Base-by-base conservation (phyloP, 2,888 invertebrate species). In the Seira ritae region DNA sequence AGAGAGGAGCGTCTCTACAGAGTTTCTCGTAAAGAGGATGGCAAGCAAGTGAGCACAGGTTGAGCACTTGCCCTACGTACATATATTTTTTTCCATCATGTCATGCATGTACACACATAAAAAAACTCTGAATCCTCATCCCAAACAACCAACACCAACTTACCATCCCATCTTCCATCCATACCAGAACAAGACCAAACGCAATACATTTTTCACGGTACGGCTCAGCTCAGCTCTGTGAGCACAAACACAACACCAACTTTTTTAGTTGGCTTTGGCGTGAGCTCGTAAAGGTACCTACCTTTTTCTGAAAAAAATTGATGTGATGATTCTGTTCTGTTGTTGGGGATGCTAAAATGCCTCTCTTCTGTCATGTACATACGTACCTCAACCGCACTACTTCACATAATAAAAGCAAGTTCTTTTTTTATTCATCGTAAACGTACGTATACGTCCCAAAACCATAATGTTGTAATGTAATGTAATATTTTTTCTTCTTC, bases 41-140 rank as follows among this genome's bases (percentile, higher is more conserved):
- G 83, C 83, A 83, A 82, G 82, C 77, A 82, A 83, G 78, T 83
- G 83, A 83, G 72, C 83, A 78, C 73, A 78, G 83, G 83, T 83
- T 78, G 50, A 66, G 42, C 69, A 73, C 76, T 55, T 77, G 46
- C 78, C 68, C 67, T 70, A 62, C 22, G 68, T 74, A 42, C 81
- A 77, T 82, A 77, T 73, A 71, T 65, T 65, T 72, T n/a, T 31
- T 31, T 31, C 31, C 31, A 31, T 8, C 31, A 31, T 31, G 31
- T 31, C 31, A 31, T 31, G 31, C 31, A 31, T 31, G 31, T 31
- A 31, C 31, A 31, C 31, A 31, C 31, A 31, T 31, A 31, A 31
- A 31, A 31, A 31, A 31, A n/a, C n/a, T n/a, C 31, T 4, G 31
- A 31, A 31, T 31, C 31, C 8, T 31, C 31, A 55, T 80, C 70